Evolutionary conservation across 2,888 invertebrate species (phyloP).

Genomic region (Mallateleia sp.): DNA sequence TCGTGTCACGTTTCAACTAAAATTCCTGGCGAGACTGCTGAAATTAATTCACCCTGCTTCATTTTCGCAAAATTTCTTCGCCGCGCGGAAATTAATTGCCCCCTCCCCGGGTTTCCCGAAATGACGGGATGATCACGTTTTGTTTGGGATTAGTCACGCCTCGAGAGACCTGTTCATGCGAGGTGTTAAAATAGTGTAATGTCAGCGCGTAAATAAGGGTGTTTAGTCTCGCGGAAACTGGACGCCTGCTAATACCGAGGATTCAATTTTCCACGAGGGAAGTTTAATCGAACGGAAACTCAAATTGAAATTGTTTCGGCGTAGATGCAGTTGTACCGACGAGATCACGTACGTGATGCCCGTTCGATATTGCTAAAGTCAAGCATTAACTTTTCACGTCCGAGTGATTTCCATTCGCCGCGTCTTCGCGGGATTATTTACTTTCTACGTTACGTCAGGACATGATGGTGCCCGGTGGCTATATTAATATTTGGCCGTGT

Average conservation of each 20-base stretch:
- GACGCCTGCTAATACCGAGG: constrained; percentile 87
- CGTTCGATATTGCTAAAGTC: background rate
- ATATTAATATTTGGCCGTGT: constrained; percentile 29
- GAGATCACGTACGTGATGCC: background rate
- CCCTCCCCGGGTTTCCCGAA: constrained; percentile 2
- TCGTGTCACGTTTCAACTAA: constrained; percentile 74
- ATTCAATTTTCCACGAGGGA: constrained; percentile 75
- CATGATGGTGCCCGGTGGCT: background rate
- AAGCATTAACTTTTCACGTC: constrained; percentile 5
- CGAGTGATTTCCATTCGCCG: constrained; percentile 14
- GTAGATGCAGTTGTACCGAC: constrained; percentile 23
- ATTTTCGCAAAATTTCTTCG: constrained; percentile 31
- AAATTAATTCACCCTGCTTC: constrained; percentile 71
- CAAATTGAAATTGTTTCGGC: constrained; percentile 73
- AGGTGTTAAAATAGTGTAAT: constrained; percentile 36
- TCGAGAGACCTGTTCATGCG: constrained; percentile 42
- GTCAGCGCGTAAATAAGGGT: constrained; percentile 56
- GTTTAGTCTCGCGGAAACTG: constrained; percentile 87
- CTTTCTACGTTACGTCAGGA: constrained; percentile 37
- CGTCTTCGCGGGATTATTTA: constrained; percentile 16
- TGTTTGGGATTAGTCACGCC: constrained; percentile 53
- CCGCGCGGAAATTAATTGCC: constrained; percentile 26
- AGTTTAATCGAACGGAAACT: constrained; percentile 77
- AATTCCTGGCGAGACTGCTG: constrained; percentile 70
- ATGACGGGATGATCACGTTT: constrained; percentile 37